These are phyloP conservation scores for Zapus hudsonius DNA, from an alignment of 2,113 vertebrate genomes.

Conservation along the genomic window DNA sequence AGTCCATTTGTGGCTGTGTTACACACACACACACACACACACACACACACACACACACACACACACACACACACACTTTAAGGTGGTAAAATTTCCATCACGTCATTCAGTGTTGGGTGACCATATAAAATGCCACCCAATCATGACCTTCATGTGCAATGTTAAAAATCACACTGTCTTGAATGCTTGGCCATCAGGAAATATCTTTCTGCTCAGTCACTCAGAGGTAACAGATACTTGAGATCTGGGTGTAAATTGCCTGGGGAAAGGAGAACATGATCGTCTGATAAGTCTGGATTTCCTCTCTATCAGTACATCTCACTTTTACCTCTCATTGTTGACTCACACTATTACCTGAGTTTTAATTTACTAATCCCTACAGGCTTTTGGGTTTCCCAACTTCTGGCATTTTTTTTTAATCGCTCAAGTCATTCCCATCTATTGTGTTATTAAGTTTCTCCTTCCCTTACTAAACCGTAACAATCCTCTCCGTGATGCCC, in stretches of 20 bases:
- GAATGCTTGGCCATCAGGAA: neutral
- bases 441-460: neutral
- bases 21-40: neutral
- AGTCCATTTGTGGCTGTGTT: slow-evolving; percentile 80
- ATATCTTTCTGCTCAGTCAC: neutral
- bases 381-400: neutral
- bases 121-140: slow-evolving; percentile 21
- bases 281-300: neutral
- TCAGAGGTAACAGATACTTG: neutral
- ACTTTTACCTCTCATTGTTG: neutral
- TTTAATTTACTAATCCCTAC: neutral
- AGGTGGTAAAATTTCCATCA: slow-evolving; percentile 86
- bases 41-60: slow-evolving; percentile 34
- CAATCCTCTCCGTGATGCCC: neutral
- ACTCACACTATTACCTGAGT: neutral
- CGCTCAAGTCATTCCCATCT: neutral
- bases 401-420: neutral
- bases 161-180: slow-evolving; percentile 34
- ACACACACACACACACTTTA: slow-evolving; percentile 32
- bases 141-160: slow-evolving; percentile 55
- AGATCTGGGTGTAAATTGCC: neutral
- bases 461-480: neutral
- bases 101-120: slow-evolving; percentile 77
- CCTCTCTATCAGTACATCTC: slow-evolving; percentile 9
- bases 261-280: neutral